phyloP scores from a whole-genome alignment of 2,797 vertebrate genomes.

The Poecilia gillii region DNA sequence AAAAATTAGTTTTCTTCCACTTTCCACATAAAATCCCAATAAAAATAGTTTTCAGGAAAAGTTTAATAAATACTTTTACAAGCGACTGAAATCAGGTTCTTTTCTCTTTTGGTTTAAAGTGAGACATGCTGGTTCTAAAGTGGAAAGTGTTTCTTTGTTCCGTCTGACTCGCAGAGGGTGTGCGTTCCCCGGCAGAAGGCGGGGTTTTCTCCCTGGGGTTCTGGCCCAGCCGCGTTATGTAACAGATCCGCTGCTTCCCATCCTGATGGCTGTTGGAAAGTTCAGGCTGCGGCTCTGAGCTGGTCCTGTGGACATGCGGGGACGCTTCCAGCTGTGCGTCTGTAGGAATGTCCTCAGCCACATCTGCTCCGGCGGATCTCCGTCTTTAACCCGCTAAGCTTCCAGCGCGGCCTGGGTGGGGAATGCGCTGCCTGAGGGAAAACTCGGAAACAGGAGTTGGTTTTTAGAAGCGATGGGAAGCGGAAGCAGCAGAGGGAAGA shows the following conservation, averaged over 20 bases:
- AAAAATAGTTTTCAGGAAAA: neutral
- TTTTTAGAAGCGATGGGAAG: slow-evolving; percentile 72
- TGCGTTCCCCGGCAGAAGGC: slow-evolving; percentile 60
- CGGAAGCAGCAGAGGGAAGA: slow-evolving; percentile 77
- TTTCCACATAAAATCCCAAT: neutral
- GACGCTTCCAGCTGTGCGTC: neutral
- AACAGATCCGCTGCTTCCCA: slow-evolving; percentile 57
- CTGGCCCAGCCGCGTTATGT: slow-evolving; percentile 71
- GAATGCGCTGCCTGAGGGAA: neutral
- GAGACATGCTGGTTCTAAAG: slow-evolving; percentile 1
- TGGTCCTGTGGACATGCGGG: slow-evolving; percentile 1
- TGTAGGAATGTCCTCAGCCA: neutral
- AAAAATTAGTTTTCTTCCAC: neutral
- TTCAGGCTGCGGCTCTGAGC: slow-evolving; percentile 28
- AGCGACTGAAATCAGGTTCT: neutral
- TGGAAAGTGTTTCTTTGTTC: neutral
- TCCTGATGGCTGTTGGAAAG: slow-evolving; percentile 48
- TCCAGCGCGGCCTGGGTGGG: slow-evolving; percentile 42
- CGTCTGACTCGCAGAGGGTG: slow-evolving; percentile 25
- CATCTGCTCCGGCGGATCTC: slow-evolving; percentile 4
- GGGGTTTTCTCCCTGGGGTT: slow-evolving; percentile 67
- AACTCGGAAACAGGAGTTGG: slow-evolving; percentile 38
- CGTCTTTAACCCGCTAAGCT: neutral
- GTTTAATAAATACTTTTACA: neutral
- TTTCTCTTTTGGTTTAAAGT: neutral